phyloP scores from a whole-genome alignment of 2,888 invertebrate species.

The Abrostola triplasia region DNA sequence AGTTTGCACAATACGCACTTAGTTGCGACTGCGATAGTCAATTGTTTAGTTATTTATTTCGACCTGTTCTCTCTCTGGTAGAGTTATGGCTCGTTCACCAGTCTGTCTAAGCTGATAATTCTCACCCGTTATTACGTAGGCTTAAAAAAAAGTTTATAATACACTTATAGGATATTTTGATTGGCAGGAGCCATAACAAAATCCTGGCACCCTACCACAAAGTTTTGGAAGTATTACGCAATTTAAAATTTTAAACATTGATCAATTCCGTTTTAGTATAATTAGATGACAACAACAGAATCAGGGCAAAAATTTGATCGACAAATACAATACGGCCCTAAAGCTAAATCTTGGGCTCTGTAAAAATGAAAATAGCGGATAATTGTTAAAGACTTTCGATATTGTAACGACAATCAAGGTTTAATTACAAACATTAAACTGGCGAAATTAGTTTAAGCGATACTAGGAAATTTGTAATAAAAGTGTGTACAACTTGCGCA shows the following conservation, averaged over 20 bases:
- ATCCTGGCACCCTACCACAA: too few species aligned
- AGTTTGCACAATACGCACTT: slow-evolving; percentile 44
- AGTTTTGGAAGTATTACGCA: too few species aligned
- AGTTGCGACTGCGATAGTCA: slow-evolving; percentile 18
- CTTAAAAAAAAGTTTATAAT: not conserved
- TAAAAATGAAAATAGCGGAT: not conserved
- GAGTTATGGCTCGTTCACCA: not conserved
- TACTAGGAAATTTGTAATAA: slow-evolving; percentile 25
- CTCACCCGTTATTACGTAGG: not conserved
- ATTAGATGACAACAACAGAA: too few species aligned
- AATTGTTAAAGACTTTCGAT: slow-evolving; percentile 3
- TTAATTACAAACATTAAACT: slow-evolving; percentile 7
- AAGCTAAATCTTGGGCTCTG: not conserved
- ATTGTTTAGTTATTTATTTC: slow-evolving; percentile 9
- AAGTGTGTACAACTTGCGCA: slow-evolving; percentile 2
- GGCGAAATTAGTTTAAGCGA: slow-evolving; percentile 9
- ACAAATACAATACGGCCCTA: too few species aligned
- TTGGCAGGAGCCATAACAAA: too few species aligned
- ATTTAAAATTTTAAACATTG: too few species aligned
- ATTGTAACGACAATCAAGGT: not conserved
- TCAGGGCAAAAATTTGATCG: too few species aligned
- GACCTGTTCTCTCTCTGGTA: not conserved
- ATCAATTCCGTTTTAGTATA: too few species aligned
- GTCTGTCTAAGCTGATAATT: not conserved
- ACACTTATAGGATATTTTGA: too few species aligned